These are phyloP conservation scores for Macrosiphum euphorbiae DNA, from an alignment of 2,888 invertebrate species.

Conservation along the genomic window DNA sequence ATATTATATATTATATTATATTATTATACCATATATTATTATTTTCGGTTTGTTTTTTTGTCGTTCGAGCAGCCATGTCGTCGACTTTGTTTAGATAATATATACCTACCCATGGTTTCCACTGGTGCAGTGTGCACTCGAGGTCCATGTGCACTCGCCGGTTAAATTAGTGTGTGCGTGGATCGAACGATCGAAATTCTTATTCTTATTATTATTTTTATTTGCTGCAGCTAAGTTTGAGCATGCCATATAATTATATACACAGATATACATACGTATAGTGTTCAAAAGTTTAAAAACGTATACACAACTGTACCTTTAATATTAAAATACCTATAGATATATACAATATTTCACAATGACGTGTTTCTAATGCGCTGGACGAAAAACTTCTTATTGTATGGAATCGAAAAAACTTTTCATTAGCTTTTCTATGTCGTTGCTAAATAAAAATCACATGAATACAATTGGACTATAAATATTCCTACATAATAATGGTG, in stretches of 20 bases:
- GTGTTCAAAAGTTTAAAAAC: background rate
- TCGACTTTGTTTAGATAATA: background rate
- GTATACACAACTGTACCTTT: background rate
- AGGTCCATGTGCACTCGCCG: no score
- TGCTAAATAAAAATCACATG: background rate
- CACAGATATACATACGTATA: background rate
- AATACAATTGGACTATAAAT: background rate
- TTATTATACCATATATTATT: constrained; percentile 18
- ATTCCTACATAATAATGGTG: background rate
- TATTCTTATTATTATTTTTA: background rate
- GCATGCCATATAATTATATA: no score
- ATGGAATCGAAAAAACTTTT: background rate
- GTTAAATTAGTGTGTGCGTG: background rate
- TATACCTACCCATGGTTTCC: background rate
- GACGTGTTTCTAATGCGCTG: no score
- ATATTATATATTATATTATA: background rate
- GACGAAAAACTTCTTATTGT: background rate
- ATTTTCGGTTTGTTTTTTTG: constrained; percentile 1
- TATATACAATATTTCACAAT: background rate
- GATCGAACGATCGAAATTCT: background rate
- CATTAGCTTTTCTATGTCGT: background rate
- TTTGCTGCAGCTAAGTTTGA: background rate
- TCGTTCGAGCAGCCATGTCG: background rate
- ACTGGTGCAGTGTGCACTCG: background rate
- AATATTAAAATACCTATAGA: background rate